Evolutionary conservation across 1,140 invertebrate species (phyloP).

Genomic region (Apolygus lucorum): DNA sequence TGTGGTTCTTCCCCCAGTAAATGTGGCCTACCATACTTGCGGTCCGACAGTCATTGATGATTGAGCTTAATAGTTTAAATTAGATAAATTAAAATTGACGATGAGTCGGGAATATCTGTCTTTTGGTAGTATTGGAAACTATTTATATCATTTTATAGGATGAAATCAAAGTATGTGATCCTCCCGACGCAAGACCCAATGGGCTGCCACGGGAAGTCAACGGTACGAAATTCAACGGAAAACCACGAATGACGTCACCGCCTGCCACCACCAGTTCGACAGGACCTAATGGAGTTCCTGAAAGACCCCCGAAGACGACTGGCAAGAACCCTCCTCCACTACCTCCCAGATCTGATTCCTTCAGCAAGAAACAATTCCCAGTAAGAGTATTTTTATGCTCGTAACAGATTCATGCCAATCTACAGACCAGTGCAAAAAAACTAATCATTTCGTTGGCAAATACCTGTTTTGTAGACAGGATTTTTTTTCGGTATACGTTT

Average conservation of each 20-base stretch:
- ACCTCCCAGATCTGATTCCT: constrained; percentile 45
- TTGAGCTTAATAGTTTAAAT: no score
- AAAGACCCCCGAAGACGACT: constrained; percentile 45
- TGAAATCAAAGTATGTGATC: background rate
- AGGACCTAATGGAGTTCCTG: no score
- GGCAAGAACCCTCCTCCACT: constrained; percentile 46
- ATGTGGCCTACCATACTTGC: no score
- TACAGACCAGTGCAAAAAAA: background rate
- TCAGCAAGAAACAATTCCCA: constrained; percentile 32
- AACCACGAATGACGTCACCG: background rate
- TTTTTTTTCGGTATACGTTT: no score
- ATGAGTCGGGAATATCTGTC: no score
- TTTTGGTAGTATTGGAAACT: no score
- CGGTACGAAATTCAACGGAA: background rate
- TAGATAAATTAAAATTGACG: no score
- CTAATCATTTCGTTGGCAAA: background rate
- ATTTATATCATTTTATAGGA: background rate
- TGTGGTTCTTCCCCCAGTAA: no score
- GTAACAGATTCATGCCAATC: background rate
- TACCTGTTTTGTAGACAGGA: no score
- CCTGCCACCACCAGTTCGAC: background rate
- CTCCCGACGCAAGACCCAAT: background rate
- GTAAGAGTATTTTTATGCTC: constrained; percentile 6
- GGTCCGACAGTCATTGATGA: no score
- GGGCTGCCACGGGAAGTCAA: background rate